Evolutionary conservation across 35 echinoderm and acorn worm genomes (phyloP), one percentile per base, ranked within the genome.

Genomic region (Anneissia japonica): DNA sequence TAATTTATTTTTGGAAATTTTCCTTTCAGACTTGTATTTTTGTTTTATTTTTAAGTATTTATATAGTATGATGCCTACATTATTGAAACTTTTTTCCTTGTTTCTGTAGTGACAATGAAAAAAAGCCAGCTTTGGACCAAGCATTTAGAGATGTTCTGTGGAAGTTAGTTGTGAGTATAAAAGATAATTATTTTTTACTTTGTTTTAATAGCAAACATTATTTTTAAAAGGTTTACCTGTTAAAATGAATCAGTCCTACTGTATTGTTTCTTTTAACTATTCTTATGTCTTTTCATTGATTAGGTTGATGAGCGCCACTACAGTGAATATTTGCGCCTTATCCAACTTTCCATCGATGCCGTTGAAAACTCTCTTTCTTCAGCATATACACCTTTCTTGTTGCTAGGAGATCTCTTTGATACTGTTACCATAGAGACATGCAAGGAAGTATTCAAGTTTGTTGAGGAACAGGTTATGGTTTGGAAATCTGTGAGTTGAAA

Each of bases 361-460:
- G 94, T 89, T 46, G 72, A 90, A 73, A 37, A 79, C 1, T 84
- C 82, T 36, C 28, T 97, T n/a, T 92, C 88, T 36, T 93, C 94
- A 10, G 87, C 94, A 11, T 86, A 91, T 30, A 92, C 90, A 9
- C 91, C 94, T 12, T 97, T 97, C 82, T 85, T 97, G 0, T 74
- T 97, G 36, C 77, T 97, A n/a, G 81, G 84, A 0, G 94, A 97
- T 37, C 84, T 93, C 16, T 97, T 93, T 83, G 94, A 97, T 36
- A 87, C 91, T 19, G 94, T 97, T 30, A 94, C 96, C 36, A 94
- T 99, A 37, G 90, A 83, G 30, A 87, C 86, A 75, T 94, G 96
- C 75, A 84, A 91, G 23, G 83, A 94, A 83, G 92, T 94, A 37
- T 99, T 99, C 87, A 94, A 89, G 33, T 99, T 99, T 87, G 96